Percentiles rank a stretch among this genome's conserved stretches.
Conservation (phyloP, 2,113 vertebrate genomes). For the Leptobrachium leishanense region DNA sequence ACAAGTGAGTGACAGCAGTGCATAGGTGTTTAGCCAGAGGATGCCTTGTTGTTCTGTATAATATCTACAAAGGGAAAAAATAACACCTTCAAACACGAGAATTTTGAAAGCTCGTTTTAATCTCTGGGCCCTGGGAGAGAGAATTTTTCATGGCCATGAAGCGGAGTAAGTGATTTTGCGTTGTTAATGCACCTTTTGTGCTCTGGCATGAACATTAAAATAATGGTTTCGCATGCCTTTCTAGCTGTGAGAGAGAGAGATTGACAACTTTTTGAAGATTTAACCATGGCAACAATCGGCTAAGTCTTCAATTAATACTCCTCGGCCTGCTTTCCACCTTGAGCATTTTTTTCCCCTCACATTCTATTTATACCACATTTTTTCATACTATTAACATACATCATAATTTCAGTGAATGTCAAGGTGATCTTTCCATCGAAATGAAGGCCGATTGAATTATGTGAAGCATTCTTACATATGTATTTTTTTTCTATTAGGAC, state of each 20-base stretch:
- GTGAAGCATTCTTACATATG: no score
- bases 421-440: no score
- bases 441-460: no score
- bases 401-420: no score
- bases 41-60: constrained; percentile 4
- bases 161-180: constrained; percentile 15
- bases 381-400: no score
- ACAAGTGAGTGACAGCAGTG: constrained; percentile 9
- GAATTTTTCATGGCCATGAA: background rate
- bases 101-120: constrained; percentile 14
- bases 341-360: background rate
- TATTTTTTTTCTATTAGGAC: no score
- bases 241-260: background rate
- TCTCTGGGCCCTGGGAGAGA: background rate
- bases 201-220: background rate
- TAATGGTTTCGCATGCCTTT: background rate
- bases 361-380: background rate
- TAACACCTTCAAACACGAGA: background rate
- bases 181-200: constrained; percentile 11
- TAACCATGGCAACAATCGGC: background rate
- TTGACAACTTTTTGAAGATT: background rate
- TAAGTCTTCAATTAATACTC: background rate
- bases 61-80: constrained; percentile 7
- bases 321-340: background rate
- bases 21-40: constrained; percentile 18